phyloP scores from a whole-genome alignment of 2,888 invertebrate genomes.

The Nymphalis urticae region DNA sequence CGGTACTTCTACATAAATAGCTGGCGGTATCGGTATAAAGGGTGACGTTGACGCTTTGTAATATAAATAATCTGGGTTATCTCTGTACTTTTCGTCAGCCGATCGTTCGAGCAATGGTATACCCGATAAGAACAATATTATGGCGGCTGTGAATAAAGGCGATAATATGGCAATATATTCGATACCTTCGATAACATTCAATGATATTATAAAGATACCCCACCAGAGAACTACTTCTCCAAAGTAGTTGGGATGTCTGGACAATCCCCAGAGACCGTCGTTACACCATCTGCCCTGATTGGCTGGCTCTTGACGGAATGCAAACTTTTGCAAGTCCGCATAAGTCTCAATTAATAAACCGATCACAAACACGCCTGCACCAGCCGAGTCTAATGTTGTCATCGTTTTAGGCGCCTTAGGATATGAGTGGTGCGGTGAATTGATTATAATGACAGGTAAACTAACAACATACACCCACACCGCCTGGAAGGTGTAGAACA shows the following conservation, averaged over 20 bases:
- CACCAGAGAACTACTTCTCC: constrained; percentile 97
- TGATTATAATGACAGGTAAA: constrained; percentile 94
- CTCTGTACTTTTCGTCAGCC: constrained; percentile 93
- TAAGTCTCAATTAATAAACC: constrained; percentile 94
- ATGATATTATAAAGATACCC: constrained; percentile 94
- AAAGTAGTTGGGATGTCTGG: constrained; percentile 96
- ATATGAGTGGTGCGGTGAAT: constrained; percentile 90
- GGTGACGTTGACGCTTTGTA: constrained; percentile 95
- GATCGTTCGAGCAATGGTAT: constrained; percentile 93
- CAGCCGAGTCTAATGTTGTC: constrained; percentile 93
- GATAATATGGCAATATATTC: constrained; percentile 94
- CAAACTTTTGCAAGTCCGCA: constrained; percentile 95
- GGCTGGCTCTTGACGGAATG: constrained; percentile 92
- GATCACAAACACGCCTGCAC: constrained; percentile 91
- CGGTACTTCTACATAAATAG: constrained; percentile 93
- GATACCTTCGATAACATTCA: constrained; percentile 91
- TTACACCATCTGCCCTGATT: constrained; percentile 97
- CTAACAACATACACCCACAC: constrained; percentile 96
- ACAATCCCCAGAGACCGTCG: constrained; percentile 93
- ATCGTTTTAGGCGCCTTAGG: constrained; percentile 90
- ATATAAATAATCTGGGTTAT: constrained; percentile 91
- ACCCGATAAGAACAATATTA: constrained; percentile 94
- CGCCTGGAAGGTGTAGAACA: constrained; percentile 95
- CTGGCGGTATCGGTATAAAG: constrained; percentile 92
- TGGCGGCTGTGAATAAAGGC: constrained; percentile 92